Base-by-base conservation (phyloP, 1,140 invertebrate species). In the Neuroterus valhalla region DNA sequence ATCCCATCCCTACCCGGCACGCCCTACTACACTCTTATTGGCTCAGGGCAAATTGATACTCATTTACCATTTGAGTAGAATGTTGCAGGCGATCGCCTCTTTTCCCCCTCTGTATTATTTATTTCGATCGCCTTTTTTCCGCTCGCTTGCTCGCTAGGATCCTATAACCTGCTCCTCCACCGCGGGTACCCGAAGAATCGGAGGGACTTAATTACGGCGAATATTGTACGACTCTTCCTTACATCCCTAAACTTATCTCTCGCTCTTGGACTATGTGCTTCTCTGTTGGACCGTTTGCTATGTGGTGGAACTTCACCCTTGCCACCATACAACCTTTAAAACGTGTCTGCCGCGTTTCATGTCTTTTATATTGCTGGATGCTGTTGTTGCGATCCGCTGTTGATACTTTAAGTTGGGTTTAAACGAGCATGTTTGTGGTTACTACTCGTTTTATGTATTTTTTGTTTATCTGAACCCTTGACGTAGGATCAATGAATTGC, bases 11-110 rank as follows among this genome's bases (percentile, higher is more conserved):
- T 0, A 0, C 14, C 0, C 3, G 80, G 0, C 78, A 85, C 87
- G 87, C 87, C 89, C 74, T 48, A 6, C 10, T 12, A 2, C 0
- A 14, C 78, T 66, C 26, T 72, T 66, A 89, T 90, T 89, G 87
- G 88, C 55, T 72, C 14, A 19, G 68, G 74, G 76, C 84, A 87
- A 88, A 89, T 89, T 89, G 87, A 87, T 89, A 88, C 84, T 86
- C 88, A 86, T 89, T 89, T 88, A 89, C 86, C 88, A 86, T 87
- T 89, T 86, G 86, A 88, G 87, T 83, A 86, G 84, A 87, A 87
- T 85, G 84, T 85, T 84, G 82, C 85, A 82, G 83, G 83, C 85
- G 86, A 87, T 88, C 85, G 85, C 77, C 77, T 78, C 73, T 80
- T 77, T 76, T 70, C 48, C 71, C 74, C 71, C 55, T 62, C 82